Evolutionary conservation across 2,888 invertebrate genomes (phyloP).

Genomic region (Lysandra bellargus): DNA sequence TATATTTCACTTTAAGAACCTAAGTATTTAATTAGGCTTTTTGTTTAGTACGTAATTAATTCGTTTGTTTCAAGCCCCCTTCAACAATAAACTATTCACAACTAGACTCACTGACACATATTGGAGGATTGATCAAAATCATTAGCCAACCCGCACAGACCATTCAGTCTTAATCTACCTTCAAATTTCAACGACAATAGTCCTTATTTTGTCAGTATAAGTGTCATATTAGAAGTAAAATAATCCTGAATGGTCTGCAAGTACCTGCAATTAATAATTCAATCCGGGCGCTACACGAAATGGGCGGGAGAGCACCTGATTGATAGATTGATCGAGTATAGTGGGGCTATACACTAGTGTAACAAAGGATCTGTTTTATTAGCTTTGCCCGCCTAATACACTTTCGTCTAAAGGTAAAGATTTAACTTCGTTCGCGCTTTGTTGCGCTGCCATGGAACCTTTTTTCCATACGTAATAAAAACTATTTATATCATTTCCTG

Average conservation of each 20-base stretch:
- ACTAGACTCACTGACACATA: not conserved
- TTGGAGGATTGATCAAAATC: constrained; percentile 4
- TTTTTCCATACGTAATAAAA: too few species aligned
- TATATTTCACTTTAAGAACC: not conserved
- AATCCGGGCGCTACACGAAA: not conserved
- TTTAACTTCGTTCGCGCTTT: too few species aligned
- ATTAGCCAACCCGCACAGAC: not conserved
- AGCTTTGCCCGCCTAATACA: not conserved
- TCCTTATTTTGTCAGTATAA: not conserved
- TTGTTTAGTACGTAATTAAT: not conserved
- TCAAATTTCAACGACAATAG: not conserved
- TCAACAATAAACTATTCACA: not conserved
- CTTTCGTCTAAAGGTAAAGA: not conserved
- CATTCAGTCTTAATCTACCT: not conserved
- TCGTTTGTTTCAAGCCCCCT: not conserved
- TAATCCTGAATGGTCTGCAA: not conserved
- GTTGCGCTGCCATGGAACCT: too few species aligned
- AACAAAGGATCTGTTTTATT: not conserved
- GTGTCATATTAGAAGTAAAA: not conserved
- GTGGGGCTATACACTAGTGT: not conserved
- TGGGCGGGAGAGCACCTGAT: constrained; percentile 10
- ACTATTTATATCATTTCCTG: too few species aligned
- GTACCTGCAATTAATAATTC: constrained; percentile 14
- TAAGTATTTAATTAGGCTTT: not conserved
- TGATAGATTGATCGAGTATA: not conserved